A percentile compares a stretch with the other conserved stretches of the same genome.
Conservation (phyloP, 2,797 vertebrate species). For the Manis pentadactyla region DNA sequence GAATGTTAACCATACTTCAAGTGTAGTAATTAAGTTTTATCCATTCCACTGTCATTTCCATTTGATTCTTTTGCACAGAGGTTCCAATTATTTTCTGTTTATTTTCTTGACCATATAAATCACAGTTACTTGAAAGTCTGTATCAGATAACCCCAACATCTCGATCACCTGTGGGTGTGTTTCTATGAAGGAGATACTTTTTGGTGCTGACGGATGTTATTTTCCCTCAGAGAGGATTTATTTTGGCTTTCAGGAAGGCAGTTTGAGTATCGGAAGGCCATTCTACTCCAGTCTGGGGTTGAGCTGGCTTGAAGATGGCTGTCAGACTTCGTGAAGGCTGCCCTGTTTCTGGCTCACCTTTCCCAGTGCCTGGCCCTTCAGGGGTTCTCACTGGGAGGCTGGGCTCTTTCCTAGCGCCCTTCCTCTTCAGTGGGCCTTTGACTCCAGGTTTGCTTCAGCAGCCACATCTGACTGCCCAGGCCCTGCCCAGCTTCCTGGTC, state of each 20-base stretch:
- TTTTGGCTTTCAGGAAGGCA: conserved; percentile 60
- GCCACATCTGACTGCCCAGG: not conserved
- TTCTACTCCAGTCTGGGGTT: conserved; percentile 20
- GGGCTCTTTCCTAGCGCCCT: not conserved
- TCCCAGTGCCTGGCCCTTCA: not conserved
- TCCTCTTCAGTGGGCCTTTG: not conserved
- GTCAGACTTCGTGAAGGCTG: not conserved
- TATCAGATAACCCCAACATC: not conserved
- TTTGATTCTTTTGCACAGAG: not conserved
- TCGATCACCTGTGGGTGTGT: conserved; percentile 32
- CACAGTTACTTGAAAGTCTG: conserved; percentile 56
- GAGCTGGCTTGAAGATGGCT: conserved; percentile 18
- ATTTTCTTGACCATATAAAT: conserved; percentile 42
- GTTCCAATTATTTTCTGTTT: not conserved
- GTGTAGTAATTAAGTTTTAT: not conserved
- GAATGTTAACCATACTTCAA: not conserved
- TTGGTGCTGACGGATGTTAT: conserved; percentile 41
- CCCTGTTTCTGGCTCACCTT: not conserved
- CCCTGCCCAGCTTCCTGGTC: not conserved
- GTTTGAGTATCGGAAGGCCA: not conserved
- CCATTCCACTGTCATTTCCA: not conserved
- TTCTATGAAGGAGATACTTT: conserved; percentile 49
- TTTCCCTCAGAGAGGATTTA: conserved; percentile 59
- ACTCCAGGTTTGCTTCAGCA: not conserved
- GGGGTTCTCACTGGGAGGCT: not conserved